Conservation (phyloP, 2,888 invertebrate genomes). For the Dimorphilus gyrociliatus region DNA sequence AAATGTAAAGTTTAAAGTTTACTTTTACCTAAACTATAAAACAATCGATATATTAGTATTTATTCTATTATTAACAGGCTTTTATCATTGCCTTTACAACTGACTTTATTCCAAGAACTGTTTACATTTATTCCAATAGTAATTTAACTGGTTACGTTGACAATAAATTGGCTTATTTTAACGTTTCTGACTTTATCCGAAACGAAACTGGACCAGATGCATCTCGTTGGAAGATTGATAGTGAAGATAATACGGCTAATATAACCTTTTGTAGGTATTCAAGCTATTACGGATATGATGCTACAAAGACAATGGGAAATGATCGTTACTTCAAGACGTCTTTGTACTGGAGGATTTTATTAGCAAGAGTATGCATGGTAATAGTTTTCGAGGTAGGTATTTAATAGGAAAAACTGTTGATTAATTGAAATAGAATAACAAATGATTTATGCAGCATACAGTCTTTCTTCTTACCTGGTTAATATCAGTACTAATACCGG, state of each 20-base stretch:
- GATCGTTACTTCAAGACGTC: slow-evolving; percentile 48
- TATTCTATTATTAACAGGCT: slow-evolving; percentile 49
- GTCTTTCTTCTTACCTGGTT: slow-evolving; percentile 68
- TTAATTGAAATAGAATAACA: too few species aligned
- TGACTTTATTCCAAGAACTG: slow-evolving; percentile 85
- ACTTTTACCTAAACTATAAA: too few species aligned
- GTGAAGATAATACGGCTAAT: too few species aligned
- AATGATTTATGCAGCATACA: slow-evolving; percentile 45
- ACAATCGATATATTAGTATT: background rate
- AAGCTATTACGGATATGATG: too few species aligned
- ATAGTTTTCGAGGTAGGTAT: slow-evolving; percentile 32
- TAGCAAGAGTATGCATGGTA: slow-evolving; percentile 44
- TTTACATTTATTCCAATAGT: slow-evolving; percentile 52
- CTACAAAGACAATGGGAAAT: too few species aligned
- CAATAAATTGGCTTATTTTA: slow-evolving; percentile 25
- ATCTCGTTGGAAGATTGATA: too few species aligned
- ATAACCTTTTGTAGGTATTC: too few species aligned
- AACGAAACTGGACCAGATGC: too few species aligned
- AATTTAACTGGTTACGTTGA: slow-evolving; percentile 19
- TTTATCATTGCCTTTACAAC: slow-evolving; percentile 95
- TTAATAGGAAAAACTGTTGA: background rate
- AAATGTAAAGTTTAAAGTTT: slow-evolving; percentile 51
- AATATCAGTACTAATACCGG: slow-evolving; percentile 81
- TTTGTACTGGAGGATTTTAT: slow-evolving; percentile 79
- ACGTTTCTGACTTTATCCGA: too few species aligned